Evolutionary conservation across 2,113 vertebrate species (phyloP).

Genomic region (Trochalopteron elliotii): DNA sequence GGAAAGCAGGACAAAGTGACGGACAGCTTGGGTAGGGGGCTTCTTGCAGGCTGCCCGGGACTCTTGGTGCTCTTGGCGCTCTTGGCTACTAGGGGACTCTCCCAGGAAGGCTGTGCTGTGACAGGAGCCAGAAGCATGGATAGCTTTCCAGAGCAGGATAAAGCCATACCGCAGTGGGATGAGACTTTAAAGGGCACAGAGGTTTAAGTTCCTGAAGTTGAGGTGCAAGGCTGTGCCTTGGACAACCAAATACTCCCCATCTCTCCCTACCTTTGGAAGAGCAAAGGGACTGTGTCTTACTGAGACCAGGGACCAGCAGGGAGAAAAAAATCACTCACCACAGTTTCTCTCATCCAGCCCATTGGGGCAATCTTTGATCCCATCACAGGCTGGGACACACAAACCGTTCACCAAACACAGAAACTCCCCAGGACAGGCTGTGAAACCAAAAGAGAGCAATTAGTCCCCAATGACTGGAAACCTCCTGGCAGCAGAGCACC

Average conservation of each 20-base stretch:
- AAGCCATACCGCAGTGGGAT: background rate
- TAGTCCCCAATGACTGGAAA: background rate
- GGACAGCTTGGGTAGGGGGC: background rate
- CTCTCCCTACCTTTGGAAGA: background rate
- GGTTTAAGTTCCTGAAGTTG: background rate
- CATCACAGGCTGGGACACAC: constrained; percentile 89
- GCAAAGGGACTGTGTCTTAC: background rate
- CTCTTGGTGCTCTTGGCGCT: background rate
- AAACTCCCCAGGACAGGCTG: constrained; percentile 90
- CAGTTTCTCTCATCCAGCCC: constrained; percentile 93
- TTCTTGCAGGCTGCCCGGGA: background rate
- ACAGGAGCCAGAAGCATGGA: background rate
- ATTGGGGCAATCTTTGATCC: constrained; percentile 89
- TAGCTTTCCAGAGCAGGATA: background rate
- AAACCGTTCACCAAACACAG: constrained; percentile 86
- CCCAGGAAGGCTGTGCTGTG: background rate
- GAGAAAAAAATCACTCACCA: constrained; percentile 70
- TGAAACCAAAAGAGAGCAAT: background rate
- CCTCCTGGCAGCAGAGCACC: background rate
- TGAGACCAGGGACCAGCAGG: rapidly evolving
- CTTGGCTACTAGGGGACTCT: background rate
- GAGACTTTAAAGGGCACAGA: background rate
- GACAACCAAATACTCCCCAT: background rate
- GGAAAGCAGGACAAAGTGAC: background rate
- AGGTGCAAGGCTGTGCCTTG: background rate